A percentile compares a stretch with the other conserved stretches of the same genome.
Evolutionary conservation across 2,113 vertebrate species (phyloP).

Genomic region (Craseonycteris thonglongyai): DNA sequence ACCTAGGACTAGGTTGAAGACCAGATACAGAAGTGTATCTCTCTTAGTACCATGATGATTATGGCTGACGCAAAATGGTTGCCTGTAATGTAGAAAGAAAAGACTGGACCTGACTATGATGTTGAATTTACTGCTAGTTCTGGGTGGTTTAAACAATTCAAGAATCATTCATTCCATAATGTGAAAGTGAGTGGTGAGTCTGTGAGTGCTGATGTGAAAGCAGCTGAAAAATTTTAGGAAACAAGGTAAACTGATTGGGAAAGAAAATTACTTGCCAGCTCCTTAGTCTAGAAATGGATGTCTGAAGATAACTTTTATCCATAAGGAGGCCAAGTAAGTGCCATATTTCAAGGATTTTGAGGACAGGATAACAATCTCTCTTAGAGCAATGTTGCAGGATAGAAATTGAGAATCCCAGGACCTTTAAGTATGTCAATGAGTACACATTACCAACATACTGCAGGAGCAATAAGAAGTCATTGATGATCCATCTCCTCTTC

Average conservation of each 20-base stretch:
- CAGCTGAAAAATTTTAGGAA: background rate
- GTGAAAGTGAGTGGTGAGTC: background rate
- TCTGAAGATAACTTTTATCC: background rate
- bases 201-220: background rate
- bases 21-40: background rate
- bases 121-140: background rate
- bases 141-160: background rate
- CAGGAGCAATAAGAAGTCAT: background rate
- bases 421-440: background rate
- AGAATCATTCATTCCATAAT: background rate
- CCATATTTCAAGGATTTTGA: background rate
- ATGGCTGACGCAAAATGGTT: background rate
- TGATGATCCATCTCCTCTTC: background rate
- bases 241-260: background rate
- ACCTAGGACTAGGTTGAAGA: background rate
- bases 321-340: background rate
- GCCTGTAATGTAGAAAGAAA: background rate
- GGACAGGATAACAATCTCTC: background rate
- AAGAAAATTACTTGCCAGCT: background rate
- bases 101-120: background rate
- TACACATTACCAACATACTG: background rate
- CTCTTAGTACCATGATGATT: background rate
- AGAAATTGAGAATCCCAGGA: background rate
- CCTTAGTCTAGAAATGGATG: too few relatives aligned
- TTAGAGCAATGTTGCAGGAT: background rate